Conservation (phyloP, 2,888 invertebrate species). For the Oscheius onirici region DNA sequence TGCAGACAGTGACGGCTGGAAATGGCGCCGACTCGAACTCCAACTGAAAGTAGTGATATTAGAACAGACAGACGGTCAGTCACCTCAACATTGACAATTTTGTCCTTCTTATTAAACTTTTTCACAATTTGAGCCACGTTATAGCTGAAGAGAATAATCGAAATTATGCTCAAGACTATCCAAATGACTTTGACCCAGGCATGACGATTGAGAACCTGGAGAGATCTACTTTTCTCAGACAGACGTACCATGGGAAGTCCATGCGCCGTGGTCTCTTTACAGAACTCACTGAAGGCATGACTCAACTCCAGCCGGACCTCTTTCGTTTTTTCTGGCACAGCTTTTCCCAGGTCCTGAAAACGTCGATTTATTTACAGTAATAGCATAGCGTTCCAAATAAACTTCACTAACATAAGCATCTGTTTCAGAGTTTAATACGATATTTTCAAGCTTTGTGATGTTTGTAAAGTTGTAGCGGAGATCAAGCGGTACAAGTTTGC, state of each 20-base stretch:
- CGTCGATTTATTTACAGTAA: too few relatives aligned
- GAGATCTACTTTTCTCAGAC: background rate
- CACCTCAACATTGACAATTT: conserved; percentile 69
- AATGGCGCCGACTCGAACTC: conserved; percentile 67
- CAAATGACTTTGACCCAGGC: conserved; percentile 46
- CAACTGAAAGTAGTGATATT: conserved; percentile 52
- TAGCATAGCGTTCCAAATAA: too few relatives aligned
- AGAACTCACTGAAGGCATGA: conserved; percentile 26
- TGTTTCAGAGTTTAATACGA: too few relatives aligned
- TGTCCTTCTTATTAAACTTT: conserved; percentile 64
- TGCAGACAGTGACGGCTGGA: conserved; percentile 69
- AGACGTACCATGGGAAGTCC: conserved; percentile 49
- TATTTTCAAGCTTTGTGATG: too few relatives aligned
- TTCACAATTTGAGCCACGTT: conserved; percentile 54
- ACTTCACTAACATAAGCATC: too few relatives aligned
- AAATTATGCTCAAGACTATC: conserved; percentile 49
- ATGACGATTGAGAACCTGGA: conserved; percentile 3
- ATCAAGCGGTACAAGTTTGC: too few relatives aligned
- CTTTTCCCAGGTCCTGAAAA: conserved; percentile 33
- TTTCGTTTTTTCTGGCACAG: conserved; percentile 18
- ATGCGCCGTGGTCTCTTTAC: conserved; percentile 48
- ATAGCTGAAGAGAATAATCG: conserved; percentile 39
- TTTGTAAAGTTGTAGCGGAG: too few relatives aligned
- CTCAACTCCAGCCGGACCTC: background rate
- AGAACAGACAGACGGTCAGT: background rate